These are phyloP conservation scores for Drosophila truncata DNA, from an alignment of 1,140 invertebrate species.

Conservation along the genomic window DNA sequence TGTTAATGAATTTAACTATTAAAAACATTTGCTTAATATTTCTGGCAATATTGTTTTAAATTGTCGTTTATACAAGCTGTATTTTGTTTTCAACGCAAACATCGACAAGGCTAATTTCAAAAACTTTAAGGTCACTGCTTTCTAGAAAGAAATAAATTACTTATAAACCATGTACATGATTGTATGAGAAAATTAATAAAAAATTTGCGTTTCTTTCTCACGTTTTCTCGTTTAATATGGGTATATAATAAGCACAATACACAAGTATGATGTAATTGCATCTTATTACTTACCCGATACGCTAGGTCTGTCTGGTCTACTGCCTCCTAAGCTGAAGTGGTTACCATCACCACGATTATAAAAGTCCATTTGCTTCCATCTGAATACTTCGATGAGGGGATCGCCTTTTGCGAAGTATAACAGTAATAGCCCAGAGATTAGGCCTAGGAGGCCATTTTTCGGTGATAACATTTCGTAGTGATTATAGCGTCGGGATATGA, in stretches of 20 bases:
- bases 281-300: conserved; percentile 42
- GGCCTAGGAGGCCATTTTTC: conserved; percentile 8
- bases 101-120: neutral
- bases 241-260: neutral
- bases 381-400: conserved; percentile 84
- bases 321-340: neutral
- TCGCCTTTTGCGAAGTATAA: conserved; percentile 43
- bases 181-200: neutral
- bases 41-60: no score
- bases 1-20: no score
- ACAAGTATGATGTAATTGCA: conserved; percentile 11
- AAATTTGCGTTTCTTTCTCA: neutral
- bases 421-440: conserved; percentile 31
- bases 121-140: no score
- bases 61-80: no score
- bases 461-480: conserved; percentile 43
- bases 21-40: no score
- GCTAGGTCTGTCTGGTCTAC: conserved; percentile 21
- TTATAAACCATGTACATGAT: neutral
- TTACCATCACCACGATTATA: conserved; percentile 70
- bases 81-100: no score
- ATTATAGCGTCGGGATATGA: conserved; percentile 1
- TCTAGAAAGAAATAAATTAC: neutral
- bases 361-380: conserved; percentile 85
- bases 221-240: conserved; percentile 1